phyloP scores from a whole-genome alignment of 2,797 vertebrate species.

The Bovichtus variegatus region DNA sequence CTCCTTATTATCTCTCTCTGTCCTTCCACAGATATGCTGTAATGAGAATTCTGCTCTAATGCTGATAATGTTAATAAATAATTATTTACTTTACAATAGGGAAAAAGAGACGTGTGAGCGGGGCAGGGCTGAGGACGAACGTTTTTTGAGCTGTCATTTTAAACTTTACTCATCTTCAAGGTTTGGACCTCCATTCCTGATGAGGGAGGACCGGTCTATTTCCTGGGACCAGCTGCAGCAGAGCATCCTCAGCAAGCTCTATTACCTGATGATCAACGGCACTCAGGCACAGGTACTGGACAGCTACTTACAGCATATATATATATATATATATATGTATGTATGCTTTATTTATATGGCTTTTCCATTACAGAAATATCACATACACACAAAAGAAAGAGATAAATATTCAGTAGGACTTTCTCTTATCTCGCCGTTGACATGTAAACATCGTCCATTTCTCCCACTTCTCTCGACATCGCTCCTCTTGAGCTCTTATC shows the following conservation, averaged over 20 bases:
- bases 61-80: slow-evolving; percentile 34
- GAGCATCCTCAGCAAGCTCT: slow-evolving; percentile 91
- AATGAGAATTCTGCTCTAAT: slow-evolving; percentile 45
- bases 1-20: slow-evolving; percentile 33
- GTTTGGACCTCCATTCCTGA: slow-evolving; percentile 94
- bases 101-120: background rate
- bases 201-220: slow-evolving; percentile 90
- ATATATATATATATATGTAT: no score
- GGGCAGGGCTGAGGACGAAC: background rate
- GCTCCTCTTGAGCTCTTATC: background rate
- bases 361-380: no score
- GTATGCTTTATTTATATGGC: no score
- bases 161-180: slow-evolving; percentile 71
- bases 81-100: slow-evolving; percentile 39
- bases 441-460: background rate
- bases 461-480: background rate
- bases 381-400: no score
- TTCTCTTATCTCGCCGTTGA: no score
- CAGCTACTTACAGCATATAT: no score
- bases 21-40: slow-evolving; percentile 25
- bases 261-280: slow-evolving; percentile 91
- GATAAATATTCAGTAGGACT: no score
- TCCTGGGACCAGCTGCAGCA: slow-evolving; percentile 96
- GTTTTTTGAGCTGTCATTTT: background rate
- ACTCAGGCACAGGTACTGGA: slow-evolving; percentile 85